A percentile compares a stretch with the other conserved stretches of the same genome.
These are phyloP conservation scores for Polylopha cassiicola DNA, from an alignment of 2,888 invertebrate species.

Conservation along the genomic window DNA sequence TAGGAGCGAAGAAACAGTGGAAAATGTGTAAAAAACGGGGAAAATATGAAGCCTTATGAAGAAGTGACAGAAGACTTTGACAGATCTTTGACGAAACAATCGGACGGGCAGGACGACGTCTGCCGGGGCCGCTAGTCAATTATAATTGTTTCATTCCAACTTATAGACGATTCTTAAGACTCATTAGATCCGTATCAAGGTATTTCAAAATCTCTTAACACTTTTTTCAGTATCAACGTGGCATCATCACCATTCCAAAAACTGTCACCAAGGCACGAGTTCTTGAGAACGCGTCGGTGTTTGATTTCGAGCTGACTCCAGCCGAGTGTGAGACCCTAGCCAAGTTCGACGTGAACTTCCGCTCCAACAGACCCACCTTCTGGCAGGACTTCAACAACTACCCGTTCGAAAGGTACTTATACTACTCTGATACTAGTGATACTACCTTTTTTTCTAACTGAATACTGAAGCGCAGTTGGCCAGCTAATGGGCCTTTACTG, in stretches of 20 bases:
- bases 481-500: no score
- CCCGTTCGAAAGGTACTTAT: slow-evolving; percentile 49
- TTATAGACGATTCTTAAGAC: slow-evolving; percentile 28
- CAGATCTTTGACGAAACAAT: no score
- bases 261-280: slow-evolving; percentile 46
- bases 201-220: neutral
- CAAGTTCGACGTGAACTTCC: slow-evolving; percentile 48
- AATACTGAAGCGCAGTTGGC: no score
- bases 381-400: slow-evolving; percentile 46
- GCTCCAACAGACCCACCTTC: slow-evolving; percentile 40
- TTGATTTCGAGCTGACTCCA: slow-evolving; percentile 49
- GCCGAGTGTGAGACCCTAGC: slow-evolving; percentile 40
- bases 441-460: no score
- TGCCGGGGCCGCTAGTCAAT: neutral
- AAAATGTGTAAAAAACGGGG: no score
- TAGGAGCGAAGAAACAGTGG: no score
- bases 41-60: no score
- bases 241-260: slow-evolving; percentile 51
- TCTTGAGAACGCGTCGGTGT: slow-evolving; percentile 56
- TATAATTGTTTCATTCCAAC: slow-evolving; percentile 26
- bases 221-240: slow-evolving; percentile 51
- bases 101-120: no score
- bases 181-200: neutral
- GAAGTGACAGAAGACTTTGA: no score
- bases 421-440: no score